These are phyloP conservation scores for Ophthalmolycus amberensis DNA, from an alignment of 2,113 vertebrate species.

Conservation along the genomic window DNA sequence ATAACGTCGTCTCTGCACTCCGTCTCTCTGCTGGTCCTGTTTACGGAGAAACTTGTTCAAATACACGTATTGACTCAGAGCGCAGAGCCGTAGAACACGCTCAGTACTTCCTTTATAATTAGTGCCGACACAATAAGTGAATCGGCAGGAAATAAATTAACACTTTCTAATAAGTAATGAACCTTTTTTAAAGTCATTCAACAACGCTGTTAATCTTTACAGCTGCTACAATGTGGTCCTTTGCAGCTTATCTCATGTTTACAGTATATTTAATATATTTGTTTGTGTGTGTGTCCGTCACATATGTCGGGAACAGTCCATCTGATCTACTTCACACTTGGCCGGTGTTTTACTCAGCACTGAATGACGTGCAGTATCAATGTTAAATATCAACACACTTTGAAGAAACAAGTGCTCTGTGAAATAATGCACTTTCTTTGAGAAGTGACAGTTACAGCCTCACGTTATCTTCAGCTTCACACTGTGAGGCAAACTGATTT, in stretches of 20 bases:
- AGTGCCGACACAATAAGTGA: not conserved
- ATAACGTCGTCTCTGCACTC: conserved; percentile 10
- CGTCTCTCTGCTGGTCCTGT: conserved; percentile 17
- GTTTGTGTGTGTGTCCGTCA: too few relatives aligned
- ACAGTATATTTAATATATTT: too few relatives aligned
- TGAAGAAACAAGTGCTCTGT: too few relatives aligned
- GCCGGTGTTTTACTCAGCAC: not conserved
- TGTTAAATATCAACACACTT: too few relatives aligned
- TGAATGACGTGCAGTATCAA: not conserved
- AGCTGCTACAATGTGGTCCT: not conserved
- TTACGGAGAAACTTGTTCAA: conserved; percentile 15
- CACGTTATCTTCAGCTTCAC: not conserved
- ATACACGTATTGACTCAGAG: conserved; percentile 23
- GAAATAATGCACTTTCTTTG: not conserved
- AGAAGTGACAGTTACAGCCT: not conserved
- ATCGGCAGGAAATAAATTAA: not conserved
- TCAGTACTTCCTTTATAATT: not conserved
- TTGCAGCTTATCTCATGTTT: too few relatives aligned
- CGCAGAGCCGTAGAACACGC: not conserved
- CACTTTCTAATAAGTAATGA: not conserved
- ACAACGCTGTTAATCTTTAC: not conserved
- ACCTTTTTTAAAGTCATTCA: not conserved
- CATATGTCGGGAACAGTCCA: not conserved
- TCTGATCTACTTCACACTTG: not conserved
- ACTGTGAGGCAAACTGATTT: too few relatives aligned